phyloP scores from a whole-genome alignment of 2,113 vertebrate species.

The Sminthopsis crassicaudata region DNA sequence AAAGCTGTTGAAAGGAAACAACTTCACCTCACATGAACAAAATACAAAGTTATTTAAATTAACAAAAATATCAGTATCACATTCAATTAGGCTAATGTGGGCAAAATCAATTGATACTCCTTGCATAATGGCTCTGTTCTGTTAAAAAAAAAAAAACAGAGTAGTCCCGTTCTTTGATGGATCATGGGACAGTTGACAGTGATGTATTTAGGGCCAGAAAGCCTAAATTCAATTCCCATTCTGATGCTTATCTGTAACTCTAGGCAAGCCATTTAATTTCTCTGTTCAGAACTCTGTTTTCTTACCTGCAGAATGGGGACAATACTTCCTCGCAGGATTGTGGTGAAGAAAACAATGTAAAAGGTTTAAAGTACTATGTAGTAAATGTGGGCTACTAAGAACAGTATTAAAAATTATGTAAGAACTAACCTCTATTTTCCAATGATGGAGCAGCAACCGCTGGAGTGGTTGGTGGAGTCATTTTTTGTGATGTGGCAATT shows the following conservation, averaged over 20 bases:
- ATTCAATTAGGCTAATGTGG: slow-evolving; percentile 51
- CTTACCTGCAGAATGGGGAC: not conserved
- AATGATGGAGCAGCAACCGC: slow-evolving; percentile 67
- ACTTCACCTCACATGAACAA: slow-evolving; percentile 34
- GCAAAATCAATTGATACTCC: slow-evolving; percentile 27
- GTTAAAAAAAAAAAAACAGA: slow-evolving; percentile 32
- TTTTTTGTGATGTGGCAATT: slow-evolving; percentile 63
- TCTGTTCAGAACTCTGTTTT: not conserved
- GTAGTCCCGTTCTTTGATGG: not conserved
- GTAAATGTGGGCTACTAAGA: not conserved
- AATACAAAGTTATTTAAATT: slow-evolving; percentile 14
- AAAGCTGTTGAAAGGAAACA: slow-evolving; percentile 83
- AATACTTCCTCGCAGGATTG: not conserved
- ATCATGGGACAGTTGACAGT: not conserved
- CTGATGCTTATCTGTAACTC: not conserved
- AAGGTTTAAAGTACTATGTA: not conserved
- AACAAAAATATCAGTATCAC: slow-evolving; percentile 19
- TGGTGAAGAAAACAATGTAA: not conserved
- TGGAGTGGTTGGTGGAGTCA: slow-evolving; percentile 65
- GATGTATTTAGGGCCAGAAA: not conserved
- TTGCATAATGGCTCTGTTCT: slow-evolving; percentile 41
- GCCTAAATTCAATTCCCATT: not conserved
- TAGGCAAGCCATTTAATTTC: not conserved
- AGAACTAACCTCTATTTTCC: slow-evolving; percentile 83
- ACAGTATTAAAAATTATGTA: not conserved